Evolutionary conservation across 1,140 invertebrate genomes (phyloP).

Genomic region (Cylas formicarius): DNA sequence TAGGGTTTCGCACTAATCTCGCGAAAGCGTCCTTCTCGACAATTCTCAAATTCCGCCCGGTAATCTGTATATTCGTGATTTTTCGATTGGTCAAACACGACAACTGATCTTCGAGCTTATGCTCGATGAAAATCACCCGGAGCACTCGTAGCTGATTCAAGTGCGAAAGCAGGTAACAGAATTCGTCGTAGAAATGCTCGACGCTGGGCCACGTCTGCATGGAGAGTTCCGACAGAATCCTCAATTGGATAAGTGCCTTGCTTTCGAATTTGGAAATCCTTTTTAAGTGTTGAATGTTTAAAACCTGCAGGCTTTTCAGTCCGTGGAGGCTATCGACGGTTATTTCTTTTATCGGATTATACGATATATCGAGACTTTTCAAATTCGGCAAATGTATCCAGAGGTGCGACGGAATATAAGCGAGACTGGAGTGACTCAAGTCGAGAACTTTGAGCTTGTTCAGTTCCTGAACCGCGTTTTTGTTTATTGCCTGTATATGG

Average conservation of each 20-base stretch:
- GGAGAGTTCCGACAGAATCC: conserved; percentile 51
- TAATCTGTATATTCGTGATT: conserved; percentile 70
- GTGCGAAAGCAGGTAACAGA: conserved; percentile 52
- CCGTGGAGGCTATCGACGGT: conserved; percentile 47
- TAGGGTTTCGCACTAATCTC: conserved; percentile 53
- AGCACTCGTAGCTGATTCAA: conserved; percentile 46
- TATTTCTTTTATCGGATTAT: conserved; percentile 40
- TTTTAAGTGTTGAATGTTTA: conserved; percentile 51
- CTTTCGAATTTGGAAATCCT: conserved; percentile 57
- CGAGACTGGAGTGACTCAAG: conserved; percentile 60
- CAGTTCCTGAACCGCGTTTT: conserved; percentile 56
- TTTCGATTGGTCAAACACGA: conserved; percentile 65
- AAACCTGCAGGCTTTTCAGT: conserved; percentile 48
- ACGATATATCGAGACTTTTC: conserved; percentile 38
- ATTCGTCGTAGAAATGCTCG: conserved; percentile 52
- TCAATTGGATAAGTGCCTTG: conserved; percentile 55
- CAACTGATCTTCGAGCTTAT: conserved; percentile 61
- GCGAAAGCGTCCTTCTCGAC: conserved; percentile 67
- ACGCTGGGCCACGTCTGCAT: conserved; percentile 61
- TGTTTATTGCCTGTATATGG: conserved; percentile 54
- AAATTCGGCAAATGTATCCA: conserved; percentile 40
- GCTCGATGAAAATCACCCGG: conserved; percentile 59
- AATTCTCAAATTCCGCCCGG: conserved; percentile 58
- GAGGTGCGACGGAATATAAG: conserved; percentile 54
- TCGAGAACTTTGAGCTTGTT: conserved; percentile 56